Evolutionary conservation across 2,888 invertebrate species (phyloP).

Genomic region (Perizoma flavofasciatum): DNA sequence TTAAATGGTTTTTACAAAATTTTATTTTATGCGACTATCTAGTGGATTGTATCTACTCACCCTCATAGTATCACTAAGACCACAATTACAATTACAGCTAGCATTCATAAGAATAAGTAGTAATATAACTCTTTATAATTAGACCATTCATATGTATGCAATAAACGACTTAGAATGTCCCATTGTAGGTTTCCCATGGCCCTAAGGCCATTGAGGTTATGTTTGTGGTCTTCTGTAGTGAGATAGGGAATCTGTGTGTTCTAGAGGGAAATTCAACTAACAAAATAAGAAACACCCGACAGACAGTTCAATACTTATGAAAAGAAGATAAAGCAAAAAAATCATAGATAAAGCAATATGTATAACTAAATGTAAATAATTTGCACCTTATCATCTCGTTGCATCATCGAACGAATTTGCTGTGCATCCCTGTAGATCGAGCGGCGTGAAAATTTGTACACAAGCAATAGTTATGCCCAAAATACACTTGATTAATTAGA

Average conservation of each 20-base stretch:
- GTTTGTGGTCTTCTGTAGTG: slow-evolving; percentile 39
- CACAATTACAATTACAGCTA: not conserved
- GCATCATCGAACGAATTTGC: slow-evolving; percentile 75
- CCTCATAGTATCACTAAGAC: not conserved
- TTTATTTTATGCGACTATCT: no score
- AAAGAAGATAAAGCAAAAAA: slow-evolving; percentile 32
- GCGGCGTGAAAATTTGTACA: slow-evolving; percentile 67
- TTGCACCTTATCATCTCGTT: slow-evolving; percentile 82
- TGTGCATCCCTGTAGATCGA: slow-evolving; percentile 67
- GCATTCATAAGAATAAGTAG: not conserved
- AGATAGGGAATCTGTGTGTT: slow-evolving; percentile 18
- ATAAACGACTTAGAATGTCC: no score
- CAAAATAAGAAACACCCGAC: no score
- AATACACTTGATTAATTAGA: slow-evolving; percentile 39
- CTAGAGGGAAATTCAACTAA: slow-evolving; percentile 10
- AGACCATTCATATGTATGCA: no score
- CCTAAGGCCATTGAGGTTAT: slow-evolving; percentile 53
- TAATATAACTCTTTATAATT: no score
- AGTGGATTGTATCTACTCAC: no score
- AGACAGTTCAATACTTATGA: no score
- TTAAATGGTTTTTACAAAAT: not conserved
- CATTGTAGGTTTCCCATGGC: no score
- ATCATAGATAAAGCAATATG: slow-evolving; percentile 51
- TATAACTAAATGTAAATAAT: slow-evolving; percentile 44
- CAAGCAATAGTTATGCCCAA: slow-evolving; percentile 15